Base-by-base conservation (phyloP, 2,797 vertebrate species). In the Tamandua tetradactyla region DNA sequence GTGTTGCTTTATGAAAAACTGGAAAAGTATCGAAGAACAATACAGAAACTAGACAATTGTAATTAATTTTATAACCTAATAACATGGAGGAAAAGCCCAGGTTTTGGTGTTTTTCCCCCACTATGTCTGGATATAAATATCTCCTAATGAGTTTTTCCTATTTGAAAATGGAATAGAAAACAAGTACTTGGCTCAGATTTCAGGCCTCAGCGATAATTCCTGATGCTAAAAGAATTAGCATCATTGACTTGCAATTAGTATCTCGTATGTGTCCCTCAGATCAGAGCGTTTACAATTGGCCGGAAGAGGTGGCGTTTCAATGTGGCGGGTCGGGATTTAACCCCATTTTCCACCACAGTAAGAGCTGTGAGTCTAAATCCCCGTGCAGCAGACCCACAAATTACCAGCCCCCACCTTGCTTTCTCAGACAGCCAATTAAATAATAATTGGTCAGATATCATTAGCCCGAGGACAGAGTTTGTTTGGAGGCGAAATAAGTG, bases 401-500 rank as follows among this genome's bases (percentile, higher is more conserved):
- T 2, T 75, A 94, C 35, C 94, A n/a, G n/a, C n/a, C n/a, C n/a
- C n/a, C n/a, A n/a, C 72, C 61, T 75, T 78, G n/a, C 40, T 96
- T 91, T 69, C 84, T 94, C 94, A 7, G 32, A 42, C 59, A 49
- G 75, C 96, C 93, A 95, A 87, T 94, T 97, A 95, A 83, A 95
- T 91, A 94, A 91, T 94, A 94, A 91, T 86, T 92, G 95, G 85
- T 82, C 93, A 97, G 44, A 90, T 30, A 78, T 75, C 89, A 61
- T 30, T 93, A 93, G 57, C 94, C 96, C 92, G 61, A 97, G 83
- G 89, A 90, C 0, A 93, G 89, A 96, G 78, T 93, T 74, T 94
- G 47, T 87, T 80, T n/a, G n/a, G n/a, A n/a, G n/a, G n/a, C n/a
- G 74, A 94, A 96, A 97, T 71, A 9, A 52, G 68, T 42, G 37